Evolutionary conservation across 1,140 invertebrate species (phyloP), one percentile per base, ranked within the genome.

Genomic region (Nautilus pompilius): DNA sequence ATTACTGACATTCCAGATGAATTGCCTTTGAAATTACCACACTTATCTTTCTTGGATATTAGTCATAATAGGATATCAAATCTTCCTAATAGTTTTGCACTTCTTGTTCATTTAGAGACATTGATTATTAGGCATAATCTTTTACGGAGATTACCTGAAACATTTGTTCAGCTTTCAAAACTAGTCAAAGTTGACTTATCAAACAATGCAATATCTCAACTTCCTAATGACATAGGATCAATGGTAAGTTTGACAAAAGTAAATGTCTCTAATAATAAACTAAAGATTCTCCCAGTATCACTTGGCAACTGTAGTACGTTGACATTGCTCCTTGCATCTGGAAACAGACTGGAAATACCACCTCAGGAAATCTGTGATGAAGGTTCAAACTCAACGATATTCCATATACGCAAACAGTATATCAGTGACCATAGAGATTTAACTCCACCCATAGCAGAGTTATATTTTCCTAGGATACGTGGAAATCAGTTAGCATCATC

Each of bases 101-200:
- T 83, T 5, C 68, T 82, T 17, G 79, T 83, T 66, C 82, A 84
- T 66, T 61, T 83, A 58, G 60, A 71, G 56, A 75, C 73, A 10
- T 32, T 82, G 0, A 55, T 77, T 8, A 24, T 82, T 6, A 64
- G 70, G 29, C 73, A 79, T 65, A 83, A 83, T 60, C 54, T 62
- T 32, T 62, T 83, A 0, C 58, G 64, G 59, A 36, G 56, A 17
- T 56, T 83, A 4, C 82, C 82, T 8, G 28, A 66, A 15, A 78
- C 74, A 20, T 75, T 82, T 58, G 67, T 67, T 5, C 70, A 73
- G 54, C 63, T 82, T 4, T 70, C 76, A 20, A 82, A 81, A 58
- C 72, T 83, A 32, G 70, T 75, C 58, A 73, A 82, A 66, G 48
- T 82, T 32, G 80, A 83, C 65, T 22, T 84, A 17, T 82, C 80